Base-by-base conservation (phyloP, 1,140 invertebrate genomes). In the Fopius arisanus region DNA sequence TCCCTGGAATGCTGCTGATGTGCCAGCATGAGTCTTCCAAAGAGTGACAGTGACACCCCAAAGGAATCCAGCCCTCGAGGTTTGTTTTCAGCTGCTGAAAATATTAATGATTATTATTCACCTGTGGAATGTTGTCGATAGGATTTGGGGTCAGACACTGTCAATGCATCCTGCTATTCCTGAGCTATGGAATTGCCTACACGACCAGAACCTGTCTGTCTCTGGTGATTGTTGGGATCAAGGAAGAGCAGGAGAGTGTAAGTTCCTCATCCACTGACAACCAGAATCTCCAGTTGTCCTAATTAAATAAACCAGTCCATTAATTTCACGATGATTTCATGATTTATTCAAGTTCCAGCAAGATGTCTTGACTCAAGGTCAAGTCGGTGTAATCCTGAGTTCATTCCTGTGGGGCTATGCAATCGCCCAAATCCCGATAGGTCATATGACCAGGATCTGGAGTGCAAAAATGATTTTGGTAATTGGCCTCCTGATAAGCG, bases 321-420 rank as follows among this genome's bases (percentile, higher is more conserved):
- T n/a, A n/a, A n/a, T n/a, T n/a, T n/a, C n/a, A n/a, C n/a, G 33
- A 37, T 37, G 33, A 65, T 28, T 40, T 12, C n/a, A n/a, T n/a
- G n/a, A n/a, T n/a, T n/a, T n/a, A n/a, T n/a, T n/a, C n/a, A n/a
- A n/a, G n/a, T 48, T 48, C 7, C 16, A 48, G 43, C 5, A 48
- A 48, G 10, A 14, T 2, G 43, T 1, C 1, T 7, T 48, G 16
- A 16, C 16, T 16, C 16, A 12, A 1, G 16, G 14, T n/a, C 5
- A 48, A 5, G n/a, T 48, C 74, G 90, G 91, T 5, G 79, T 89
- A 19, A 87, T 94, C 6, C 83, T 93, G 14, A 91, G 91, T 41
- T 89, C 92, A 0, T 94, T 94, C 79, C 93, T 94, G 79, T 94
- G 92, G 89, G 93, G 93, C 0, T 94, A 93, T 80, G 89, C 91